These are phyloP conservation scores for Celastrina argiolus DNA, from an alignment of 2,888 invertebrate genomes.

Conservation along the genomic window DNA sequence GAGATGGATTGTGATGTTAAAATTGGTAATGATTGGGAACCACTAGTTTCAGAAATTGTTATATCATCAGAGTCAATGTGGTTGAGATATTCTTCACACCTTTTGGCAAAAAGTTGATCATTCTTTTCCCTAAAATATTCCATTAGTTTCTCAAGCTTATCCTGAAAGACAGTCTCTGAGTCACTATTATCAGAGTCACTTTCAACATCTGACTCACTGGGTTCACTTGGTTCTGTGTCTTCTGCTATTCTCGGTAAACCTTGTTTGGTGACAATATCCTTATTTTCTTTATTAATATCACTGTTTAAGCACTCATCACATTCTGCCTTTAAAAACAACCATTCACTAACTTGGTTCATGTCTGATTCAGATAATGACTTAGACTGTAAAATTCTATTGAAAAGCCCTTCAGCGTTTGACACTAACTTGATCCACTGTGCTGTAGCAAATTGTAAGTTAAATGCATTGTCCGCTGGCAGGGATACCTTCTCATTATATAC, in stretches of 20 bases:
- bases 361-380: slow-evolving; percentile 84
- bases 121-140: slow-evolving; percentile 84
- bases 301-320: slow-evolving; percentile 88
- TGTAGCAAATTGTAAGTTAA: slow-evolving; percentile 89
- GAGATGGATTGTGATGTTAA: slow-evolving; percentile 72
- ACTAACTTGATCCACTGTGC: slow-evolving; percentile 89
- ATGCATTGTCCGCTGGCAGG: slow-evolving; percentile 64
- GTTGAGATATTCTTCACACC: slow-evolving; percentile 79
- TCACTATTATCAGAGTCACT: slow-evolving; percentile 79
- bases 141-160: slow-evolving; percentile 85
- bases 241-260: slow-evolving; percentile 71
- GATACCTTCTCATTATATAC: slow-evolving; percentile 63
- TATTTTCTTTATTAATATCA: slow-evolving; percentile 70
- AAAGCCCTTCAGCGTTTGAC: slow-evolving; percentile 90
- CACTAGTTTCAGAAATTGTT: slow-evolving; percentile 72
- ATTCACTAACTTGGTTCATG: slow-evolving; percentile 85
- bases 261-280: slow-evolving; percentile 62
- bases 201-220: slow-evolving; percentile 79
- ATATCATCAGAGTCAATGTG: slow-evolving; percentile 72
- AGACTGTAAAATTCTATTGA: slow-evolving; percentile 84
- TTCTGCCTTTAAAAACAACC: slow-evolving; percentile 91
- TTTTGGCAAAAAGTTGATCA: slow-evolving; percentile 80
- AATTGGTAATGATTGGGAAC: slow-evolving; percentile 66
- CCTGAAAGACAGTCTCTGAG: slow-evolving; percentile 81
- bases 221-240: slow-evolving; percentile 78